Percentiles rank a stretch among this genome's conserved stretches.
Conservation (phyloP, 1,140 invertebrate genomes). For the Hyposmocoma kahamanoa region DNA sequence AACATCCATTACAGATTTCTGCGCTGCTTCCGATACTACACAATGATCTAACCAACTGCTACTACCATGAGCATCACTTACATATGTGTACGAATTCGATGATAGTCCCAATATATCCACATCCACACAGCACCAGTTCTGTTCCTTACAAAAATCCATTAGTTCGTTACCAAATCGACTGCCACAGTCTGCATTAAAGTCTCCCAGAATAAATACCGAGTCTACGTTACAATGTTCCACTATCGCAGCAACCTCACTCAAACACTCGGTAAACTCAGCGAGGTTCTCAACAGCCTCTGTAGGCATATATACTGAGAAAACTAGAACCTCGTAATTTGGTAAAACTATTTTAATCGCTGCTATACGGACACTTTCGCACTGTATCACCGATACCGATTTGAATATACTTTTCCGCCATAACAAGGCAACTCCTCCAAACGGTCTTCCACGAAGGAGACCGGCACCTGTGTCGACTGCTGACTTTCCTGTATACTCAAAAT, state of each 20-base stretch:
- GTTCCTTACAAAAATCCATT: not conserved
- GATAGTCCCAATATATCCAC: not conserved
- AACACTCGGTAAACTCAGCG: not conserved
- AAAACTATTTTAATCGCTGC: not conserved
- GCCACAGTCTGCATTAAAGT: slow-evolving; percentile 3
- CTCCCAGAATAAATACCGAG: not conserved
- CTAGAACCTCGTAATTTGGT: not conserved
- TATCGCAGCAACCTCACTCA: slow-evolving; percentile 1
- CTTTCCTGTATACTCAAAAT: not conserved
- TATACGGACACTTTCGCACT: slow-evolving; percentile 1
- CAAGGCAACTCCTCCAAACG: slow-evolving; percentile 4
- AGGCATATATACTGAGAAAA: slow-evolving; percentile 1
- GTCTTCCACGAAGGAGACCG: slow-evolving; percentile 2
- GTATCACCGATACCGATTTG: not conserved
- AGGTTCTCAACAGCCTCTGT: not conserved
- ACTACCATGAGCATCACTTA: too few relatives aligned
- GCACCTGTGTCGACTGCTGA: slow-evolving; percentile 3
- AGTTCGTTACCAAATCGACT: not conserved
- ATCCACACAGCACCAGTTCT: not conserved
- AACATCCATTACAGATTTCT: too few relatives aligned
- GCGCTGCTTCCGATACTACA: too few relatives aligned
- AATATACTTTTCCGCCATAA: slow-evolving; percentile 5
- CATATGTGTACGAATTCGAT: too few relatives aligned
- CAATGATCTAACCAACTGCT: too few relatives aligned
- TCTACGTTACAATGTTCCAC: not conserved